Conservation (phyloP, 2,888 invertebrate genomes). For the Drosophila falleni region DNA sequence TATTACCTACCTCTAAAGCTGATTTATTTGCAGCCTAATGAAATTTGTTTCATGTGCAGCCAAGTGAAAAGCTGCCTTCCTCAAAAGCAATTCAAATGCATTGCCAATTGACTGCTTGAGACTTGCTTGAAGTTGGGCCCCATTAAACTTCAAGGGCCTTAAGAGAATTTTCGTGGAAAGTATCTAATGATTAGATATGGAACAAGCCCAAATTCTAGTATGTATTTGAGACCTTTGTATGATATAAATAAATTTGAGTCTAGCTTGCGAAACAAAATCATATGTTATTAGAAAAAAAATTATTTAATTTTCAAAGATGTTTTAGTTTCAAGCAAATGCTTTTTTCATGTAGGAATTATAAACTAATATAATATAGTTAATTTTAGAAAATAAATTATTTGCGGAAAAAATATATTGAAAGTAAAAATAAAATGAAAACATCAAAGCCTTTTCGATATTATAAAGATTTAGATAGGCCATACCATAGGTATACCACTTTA, state of each 20-base stretch:
- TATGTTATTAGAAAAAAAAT: no score
- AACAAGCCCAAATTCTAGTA: not conserved
- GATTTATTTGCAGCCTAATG: slow-evolving; percentile 70
- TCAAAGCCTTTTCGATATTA: no score
- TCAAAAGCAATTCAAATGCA: slow-evolving; percentile 15
- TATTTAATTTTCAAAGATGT: no score
- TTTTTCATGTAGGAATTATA: no score
- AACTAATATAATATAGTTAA: no score
- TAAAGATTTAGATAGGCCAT: no score
- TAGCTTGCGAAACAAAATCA: not conserved
- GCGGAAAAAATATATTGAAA: no score
- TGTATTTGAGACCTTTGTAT: not conserved
- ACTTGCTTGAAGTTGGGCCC: not conserved
- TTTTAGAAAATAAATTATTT: no score
- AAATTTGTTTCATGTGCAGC: slow-evolving; percentile 66
- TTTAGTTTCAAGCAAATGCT: no score
- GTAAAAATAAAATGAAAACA: no score
- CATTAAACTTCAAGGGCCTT: not conserved
- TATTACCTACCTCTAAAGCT: slow-evolving; percentile 61
- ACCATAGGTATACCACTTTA: no score
- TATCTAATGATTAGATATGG: not conserved
- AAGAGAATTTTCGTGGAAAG: not conserved
- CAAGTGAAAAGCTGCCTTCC: slow-evolving; percentile 35
- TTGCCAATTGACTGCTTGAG: slow-evolving; percentile 25
- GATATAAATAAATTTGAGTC: not conserved